Evolutionary conservation across 2,113 vertebrate genomes (phyloP).

Genomic region (Mugil cephalus): DNA sequence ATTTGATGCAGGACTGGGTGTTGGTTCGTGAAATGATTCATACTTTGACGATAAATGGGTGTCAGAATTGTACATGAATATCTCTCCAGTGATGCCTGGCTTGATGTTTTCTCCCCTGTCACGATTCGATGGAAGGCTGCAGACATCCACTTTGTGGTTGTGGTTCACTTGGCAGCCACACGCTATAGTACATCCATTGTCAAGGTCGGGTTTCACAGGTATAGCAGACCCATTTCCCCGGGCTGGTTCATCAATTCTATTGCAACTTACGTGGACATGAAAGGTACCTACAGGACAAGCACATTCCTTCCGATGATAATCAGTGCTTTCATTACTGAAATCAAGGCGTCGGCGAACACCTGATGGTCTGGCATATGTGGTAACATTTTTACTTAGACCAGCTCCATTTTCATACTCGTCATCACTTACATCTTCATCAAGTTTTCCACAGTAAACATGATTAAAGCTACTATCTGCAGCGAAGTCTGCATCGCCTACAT

Average conservation of each 20-base stretch:
- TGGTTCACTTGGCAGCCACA: conserved; percentile 3
- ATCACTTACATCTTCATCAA: conserved; percentile 41
- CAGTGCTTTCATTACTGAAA: conserved; percentile 75
- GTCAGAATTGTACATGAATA: background rate
- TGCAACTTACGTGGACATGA: conserved; percentile 5
- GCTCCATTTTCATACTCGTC: conserved; percentile 12
- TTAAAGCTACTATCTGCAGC: conserved; percentile 20
- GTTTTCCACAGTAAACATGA: conserved; percentile 44
- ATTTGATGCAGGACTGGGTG: conserved; percentile 15
- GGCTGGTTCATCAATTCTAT: conserved; percentile 7
- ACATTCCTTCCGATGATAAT: conserved; percentile 10
- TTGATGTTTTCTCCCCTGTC: conserved; percentile 6
- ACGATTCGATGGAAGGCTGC: conserved; percentile 6
- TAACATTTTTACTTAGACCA: background rate
- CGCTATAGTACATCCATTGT: background rate
- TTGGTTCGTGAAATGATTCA: conserved; percentile 13
- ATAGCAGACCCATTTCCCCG: background rate
- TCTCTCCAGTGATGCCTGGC: background rate
- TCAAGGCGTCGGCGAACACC: conserved; percentile 83
- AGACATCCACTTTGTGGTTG: background rate
- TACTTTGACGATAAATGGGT: conserved; percentile 4
- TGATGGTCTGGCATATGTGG: conserved; percentile 55
- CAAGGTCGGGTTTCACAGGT: conserved; percentile 18
- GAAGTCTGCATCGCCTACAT: conserved; percentile 35
- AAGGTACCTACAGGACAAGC: background rate